Conservation (phyloP, 2,888 invertebrate species). For the Macrosoma leucophasiata region DNA sequence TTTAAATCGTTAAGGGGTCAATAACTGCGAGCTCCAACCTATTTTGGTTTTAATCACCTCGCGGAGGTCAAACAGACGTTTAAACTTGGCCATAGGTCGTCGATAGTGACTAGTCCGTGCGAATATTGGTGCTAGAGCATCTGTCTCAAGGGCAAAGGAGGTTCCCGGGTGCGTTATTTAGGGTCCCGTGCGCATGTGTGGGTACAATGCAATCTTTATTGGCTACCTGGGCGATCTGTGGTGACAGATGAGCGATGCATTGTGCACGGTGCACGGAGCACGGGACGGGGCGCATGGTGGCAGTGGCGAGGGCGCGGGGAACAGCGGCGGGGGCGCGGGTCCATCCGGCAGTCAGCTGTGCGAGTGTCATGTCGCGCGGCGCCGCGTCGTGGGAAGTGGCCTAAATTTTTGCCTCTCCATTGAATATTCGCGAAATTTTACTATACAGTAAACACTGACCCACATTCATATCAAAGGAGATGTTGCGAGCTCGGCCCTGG, state of each 20-base stretch:
- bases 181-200: conserved; percentile 30
- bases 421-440: conserved; percentile 37
- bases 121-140: conserved; percentile 8
- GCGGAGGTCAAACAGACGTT: conserved; percentile 20
- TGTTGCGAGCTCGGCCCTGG: no score
- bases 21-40: conserved; percentile 55
- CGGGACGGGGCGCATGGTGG: no score
- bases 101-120: conserved; percentile 10
- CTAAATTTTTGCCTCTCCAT: conserved; percentile 55
- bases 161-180: conserved; percentile 17
- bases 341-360: conserved; percentile 71
- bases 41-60: conserved; percentile 35
- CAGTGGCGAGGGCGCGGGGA: conserved; percentile 32
- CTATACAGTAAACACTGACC: conserved; percentile 27
- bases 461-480: conserved; percentile 22
- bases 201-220: conserved; percentile 38
- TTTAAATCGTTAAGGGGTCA: conserved; percentile 67
- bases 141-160: conserved; percentile 4
- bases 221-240: conserved; percentile 44
- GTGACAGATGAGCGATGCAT: conserved; percentile 37
- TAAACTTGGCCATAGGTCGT: conserved; percentile 7
- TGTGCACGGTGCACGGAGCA: no score
- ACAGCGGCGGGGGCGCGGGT: conserved; percentile 37
- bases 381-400: conserved; percentile 59
- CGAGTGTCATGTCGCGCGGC: conserved; percentile 54